Conservation (phyloP, 2,888 invertebrate species). For the Encarsia formosa region DNA sequence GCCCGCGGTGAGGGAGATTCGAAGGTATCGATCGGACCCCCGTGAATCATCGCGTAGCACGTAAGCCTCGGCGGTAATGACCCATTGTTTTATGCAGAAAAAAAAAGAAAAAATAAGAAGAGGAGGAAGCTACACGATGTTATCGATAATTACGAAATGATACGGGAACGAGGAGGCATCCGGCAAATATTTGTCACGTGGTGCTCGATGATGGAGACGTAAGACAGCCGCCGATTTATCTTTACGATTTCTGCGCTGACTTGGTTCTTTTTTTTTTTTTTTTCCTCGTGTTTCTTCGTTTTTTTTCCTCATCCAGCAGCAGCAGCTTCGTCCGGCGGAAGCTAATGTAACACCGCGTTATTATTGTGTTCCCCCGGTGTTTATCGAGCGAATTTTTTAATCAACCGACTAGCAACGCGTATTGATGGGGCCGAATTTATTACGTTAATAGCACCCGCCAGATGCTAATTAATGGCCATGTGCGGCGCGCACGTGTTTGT, state of each 20-base stretch:
- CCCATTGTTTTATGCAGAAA: constrained; percentile 50
- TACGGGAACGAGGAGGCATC: constrained; percentile 46
- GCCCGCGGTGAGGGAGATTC: background rate
- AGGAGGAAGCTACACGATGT: constrained; percentile 49
- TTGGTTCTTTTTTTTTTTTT: too few relatives aligned
- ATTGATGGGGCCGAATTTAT: constrained; percentile 44
- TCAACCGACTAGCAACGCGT: too few relatives aligned
- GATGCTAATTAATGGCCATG: constrained; percentile 50
- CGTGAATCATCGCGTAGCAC: constrained; percentile 27
- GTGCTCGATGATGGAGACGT: constrained; percentile 12
- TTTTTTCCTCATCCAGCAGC: too few relatives aligned
- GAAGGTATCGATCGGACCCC: background rate
- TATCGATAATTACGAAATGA: constrained; percentile 52
- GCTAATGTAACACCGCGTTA: too few relatives aligned
- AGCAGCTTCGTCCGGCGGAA: too few relatives aligned
- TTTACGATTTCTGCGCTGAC: too few relatives aligned
- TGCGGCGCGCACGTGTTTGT: constrained; percentile 47
- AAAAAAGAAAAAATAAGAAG: too few relatives aligned
- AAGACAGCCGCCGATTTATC: constrained; percentile 20
- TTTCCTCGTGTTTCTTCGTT: too few relatives aligned
- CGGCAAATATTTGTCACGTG: constrained; percentile 43
- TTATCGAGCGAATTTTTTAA: too few relatives aligned
- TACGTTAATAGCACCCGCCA: constrained; percentile 49
- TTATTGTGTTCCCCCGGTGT: too few relatives aligned
- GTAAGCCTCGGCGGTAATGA: constrained; percentile 40